Conservation (phyloP, 2,113 vertebrate genomes). For the Antechinus flavipes region DNA sequence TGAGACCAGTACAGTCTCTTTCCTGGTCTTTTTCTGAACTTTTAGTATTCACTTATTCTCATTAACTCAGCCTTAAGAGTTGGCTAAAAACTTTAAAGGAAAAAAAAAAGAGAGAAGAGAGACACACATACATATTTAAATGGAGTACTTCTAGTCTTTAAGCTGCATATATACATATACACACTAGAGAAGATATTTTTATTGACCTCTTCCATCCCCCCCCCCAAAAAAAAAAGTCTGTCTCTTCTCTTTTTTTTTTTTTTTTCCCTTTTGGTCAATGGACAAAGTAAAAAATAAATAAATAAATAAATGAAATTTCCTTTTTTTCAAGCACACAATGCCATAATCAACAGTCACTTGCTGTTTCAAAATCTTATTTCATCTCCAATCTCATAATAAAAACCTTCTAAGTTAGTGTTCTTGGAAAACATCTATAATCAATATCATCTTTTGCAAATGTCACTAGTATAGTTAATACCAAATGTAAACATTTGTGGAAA, state of each 20-base stretch:
- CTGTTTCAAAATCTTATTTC: conserved; percentile 65
- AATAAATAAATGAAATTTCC: neutral
- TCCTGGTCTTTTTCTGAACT: too few species aligned
- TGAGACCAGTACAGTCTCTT: too few species aligned
- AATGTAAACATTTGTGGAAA: conserved; percentile 45
- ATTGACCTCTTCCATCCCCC: neutral
- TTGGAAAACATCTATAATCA: conserved; percentile 66
- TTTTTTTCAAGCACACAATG: conserved; percentile 46
- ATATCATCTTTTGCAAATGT: conserved; percentile 56
- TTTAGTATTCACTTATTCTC: too few species aligned
- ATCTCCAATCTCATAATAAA: conserved; percentile 58
- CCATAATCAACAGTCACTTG: conserved; percentile 39
- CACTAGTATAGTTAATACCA: conserved; percentile 56
- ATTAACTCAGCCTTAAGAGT: too few species aligned
- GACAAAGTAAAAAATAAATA: neutral
- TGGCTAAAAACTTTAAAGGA: neutral
- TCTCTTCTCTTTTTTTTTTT: too few species aligned
- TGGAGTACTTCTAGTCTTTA: neutral
- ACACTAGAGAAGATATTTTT: neutral
- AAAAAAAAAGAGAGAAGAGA: too few species aligned
- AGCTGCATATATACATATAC: neutral
- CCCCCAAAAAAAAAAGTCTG: neutral
- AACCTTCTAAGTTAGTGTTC: conserved; percentile 44
- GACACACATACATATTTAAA: neutral
- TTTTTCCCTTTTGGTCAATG: conserved; percentile 51